Evolutionary conservation across 2,888 invertebrate genomes (phyloP).

Genomic region (Teleiodes luculella): DNA sequence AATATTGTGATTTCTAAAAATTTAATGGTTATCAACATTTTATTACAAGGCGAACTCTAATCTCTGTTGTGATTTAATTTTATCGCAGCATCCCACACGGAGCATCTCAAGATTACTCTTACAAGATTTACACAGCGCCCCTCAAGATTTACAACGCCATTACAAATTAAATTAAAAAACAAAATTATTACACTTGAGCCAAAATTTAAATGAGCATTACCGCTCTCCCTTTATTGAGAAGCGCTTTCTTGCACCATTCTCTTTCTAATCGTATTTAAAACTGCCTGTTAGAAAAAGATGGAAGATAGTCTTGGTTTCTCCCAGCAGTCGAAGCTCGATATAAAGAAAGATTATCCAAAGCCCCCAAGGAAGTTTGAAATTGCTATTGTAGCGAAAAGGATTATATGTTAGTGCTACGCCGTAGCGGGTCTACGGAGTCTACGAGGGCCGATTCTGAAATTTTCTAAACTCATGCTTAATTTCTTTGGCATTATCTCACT

Average conservation of each 20-base stretch:
- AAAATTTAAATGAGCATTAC: constrained; percentile 78
- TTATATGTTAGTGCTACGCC: constrained; percentile 78
- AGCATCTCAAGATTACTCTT: constrained; percentile 39
- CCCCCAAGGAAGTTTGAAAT: constrained; percentile 80
- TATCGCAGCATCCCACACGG: constrained; percentile 2
- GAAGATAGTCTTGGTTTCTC: constrained; percentile 46
- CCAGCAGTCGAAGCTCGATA: constrained; percentile 60
- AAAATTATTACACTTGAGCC: constrained; percentile 75
- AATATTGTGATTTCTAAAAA: no score
- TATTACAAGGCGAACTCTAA: neutral
- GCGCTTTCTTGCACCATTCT: constrained; percentile 55
- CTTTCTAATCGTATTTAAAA: constrained; percentile 29
- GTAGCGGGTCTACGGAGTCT: constrained; percentile 69
- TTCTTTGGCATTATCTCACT: neutral
- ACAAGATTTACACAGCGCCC: constrained; percentile 48
- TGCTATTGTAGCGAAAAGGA: constrained; percentile 80
- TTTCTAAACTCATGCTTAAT: constrained; percentile 17
- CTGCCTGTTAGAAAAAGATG: constrained; percentile 40
- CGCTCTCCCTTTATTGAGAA: constrained; percentile 72
- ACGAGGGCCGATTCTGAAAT: constrained; percentile 49
- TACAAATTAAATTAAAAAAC: constrained; percentile 78
- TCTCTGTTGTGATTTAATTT: constrained; percentile 8
- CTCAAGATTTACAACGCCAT: constrained; percentile 58
- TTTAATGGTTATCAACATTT: no score
- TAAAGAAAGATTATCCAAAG: constrained; percentile 80